Evolutionary conservation across 2,797 vertebrate genomes (phyloP).

Genomic region (Typhlichthys eigenmanni): DNA sequence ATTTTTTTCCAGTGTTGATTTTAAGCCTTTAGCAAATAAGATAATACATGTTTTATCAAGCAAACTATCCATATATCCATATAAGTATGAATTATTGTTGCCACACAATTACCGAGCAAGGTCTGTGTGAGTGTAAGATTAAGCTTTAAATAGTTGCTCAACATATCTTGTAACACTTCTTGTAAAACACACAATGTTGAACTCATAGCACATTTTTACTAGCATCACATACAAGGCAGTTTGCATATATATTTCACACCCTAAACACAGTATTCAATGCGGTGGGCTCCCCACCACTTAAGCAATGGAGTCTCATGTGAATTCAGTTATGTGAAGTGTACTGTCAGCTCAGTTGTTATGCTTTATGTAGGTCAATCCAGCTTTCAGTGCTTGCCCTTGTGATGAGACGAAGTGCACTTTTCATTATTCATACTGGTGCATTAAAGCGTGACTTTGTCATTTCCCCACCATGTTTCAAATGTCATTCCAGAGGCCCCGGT

Average conservation of each 20-base stretch:
- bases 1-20: slow-evolving; percentile 25
- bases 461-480: slow-evolving; percentile 39
- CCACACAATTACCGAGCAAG: slow-evolving; percentile 47
- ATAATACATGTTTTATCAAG: slow-evolving; percentile 21
- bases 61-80: slow-evolving; percentile 48
- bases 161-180: slow-evolving; percentile 47
- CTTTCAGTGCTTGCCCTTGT: slow-evolving; percentile 52
- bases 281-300: slow-evolving; percentile 26
- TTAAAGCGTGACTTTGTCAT: slow-evolving; percentile 65
- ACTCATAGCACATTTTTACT: slow-evolving; percentile 46
- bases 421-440: slow-evolving; percentile 69
- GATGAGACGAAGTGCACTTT: slow-evolving; percentile 65
- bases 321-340: slow-evolving; percentile 39
- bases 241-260: slow-evolving; percentile 43
- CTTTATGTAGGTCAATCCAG: slow-evolving; percentile 70
- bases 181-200: slow-evolving; percentile 57
- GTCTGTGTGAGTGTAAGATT: slow-evolving; percentile 44
- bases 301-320: slow-evolving; percentile 53
- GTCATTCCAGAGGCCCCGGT: slow-evolving; percentile 58
- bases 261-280: slow-evolving; percentile 30
- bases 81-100: slow-evolving; percentile 36
- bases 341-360: slow-evolving; percentile 47
- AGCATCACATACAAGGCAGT: slow-evolving; percentile 17
- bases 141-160: slow-evolving; percentile 48
- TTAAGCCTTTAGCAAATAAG: slow-evolving; percentile 40